phyloP scores from a whole-genome alignment of 2,888 invertebrate genomes.

The Drosophila helvetica region DNA sequence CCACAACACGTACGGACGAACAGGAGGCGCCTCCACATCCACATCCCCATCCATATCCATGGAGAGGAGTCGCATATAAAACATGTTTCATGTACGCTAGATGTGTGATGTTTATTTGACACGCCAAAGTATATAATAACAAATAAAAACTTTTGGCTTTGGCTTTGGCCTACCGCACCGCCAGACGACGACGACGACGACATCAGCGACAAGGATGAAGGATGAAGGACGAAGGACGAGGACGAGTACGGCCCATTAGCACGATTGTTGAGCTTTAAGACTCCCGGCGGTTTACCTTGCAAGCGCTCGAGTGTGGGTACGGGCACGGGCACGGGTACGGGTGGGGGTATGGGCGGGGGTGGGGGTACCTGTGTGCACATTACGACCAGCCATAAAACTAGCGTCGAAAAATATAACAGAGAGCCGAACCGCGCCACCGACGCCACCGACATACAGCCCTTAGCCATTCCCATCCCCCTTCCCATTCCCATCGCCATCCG shows the following conservation, averaged over 20 bases:
- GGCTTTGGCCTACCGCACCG: constrained; percentile 40
- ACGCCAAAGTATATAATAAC: constrained; percentile 81
- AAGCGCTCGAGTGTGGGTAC: constrained; percentile 26
- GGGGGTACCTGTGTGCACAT: constrained; percentile 54
- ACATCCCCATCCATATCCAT: constrained; percentile 2
- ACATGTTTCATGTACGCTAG: constrained; percentile 76
- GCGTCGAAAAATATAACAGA: constrained; percentile 35
- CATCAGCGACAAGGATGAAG: constrained; percentile 12
- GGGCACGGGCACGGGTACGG: too few relatives aligned
- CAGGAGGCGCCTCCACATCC: constrained; percentile 21
- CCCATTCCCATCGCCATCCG: not conserved
- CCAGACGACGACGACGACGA: constrained; percentile 31
- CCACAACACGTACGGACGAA: constrained; percentile 68
- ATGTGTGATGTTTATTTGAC: constrained; percentile 81
- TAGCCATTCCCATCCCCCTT: not conserved
- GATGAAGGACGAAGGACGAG: constrained; percentile 25
- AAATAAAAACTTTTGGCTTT: constrained; percentile 75
- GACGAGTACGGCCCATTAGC: constrained; percentile 77
- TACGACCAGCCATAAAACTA: constrained; percentile 68
- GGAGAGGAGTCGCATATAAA: constrained; percentile 61
- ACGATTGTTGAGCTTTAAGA: constrained; percentile 79
- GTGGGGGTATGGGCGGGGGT: too few relatives aligned
- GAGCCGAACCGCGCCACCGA: constrained; percentile 4
- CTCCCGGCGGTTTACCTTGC: constrained; percentile 44
- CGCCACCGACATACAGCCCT: not conserved